Percentiles rank a stretch among this genome's conserved stretches.
phyloP scores from a whole-genome alignment of 2,113 vertebrate genomes.

The Lates calcarifer region DNA sequence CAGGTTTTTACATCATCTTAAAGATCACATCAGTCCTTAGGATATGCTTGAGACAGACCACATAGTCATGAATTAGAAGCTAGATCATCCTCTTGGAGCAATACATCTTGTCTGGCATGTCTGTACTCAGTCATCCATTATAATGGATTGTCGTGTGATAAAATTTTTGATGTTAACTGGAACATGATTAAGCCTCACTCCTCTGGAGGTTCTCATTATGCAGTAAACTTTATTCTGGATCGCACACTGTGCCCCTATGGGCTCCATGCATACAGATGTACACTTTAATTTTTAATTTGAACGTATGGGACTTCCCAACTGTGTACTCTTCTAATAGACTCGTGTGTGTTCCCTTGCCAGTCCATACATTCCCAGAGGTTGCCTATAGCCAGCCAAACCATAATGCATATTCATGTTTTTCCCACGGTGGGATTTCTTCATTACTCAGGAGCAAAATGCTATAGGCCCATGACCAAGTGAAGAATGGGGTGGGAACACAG shows the following conservation, averaged over 20 bases:
- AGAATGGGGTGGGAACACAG: conserved; percentile 22
- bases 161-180: conserved; percentile 48
- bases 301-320: conserved; percentile 32
- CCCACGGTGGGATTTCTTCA: conserved; percentile 42
- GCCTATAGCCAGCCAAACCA: conserved; percentile 27
- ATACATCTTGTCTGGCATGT: conserved; percentile 16
- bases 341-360: conserved; percentile 30
- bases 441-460: conserved; percentile 32
- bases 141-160: conserved; percentile 39
- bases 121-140: conserved; percentile 33
- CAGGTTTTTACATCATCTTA: conserved; percentile 38
- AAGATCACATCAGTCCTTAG: conserved; percentile 57
- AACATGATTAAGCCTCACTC: conserved; percentile 47
- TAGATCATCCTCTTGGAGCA: conserved; percentile 41
- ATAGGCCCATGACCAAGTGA: conserved; percentile 45
- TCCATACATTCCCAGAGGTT: conserved; percentile 50
- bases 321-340: conserved; percentile 42
- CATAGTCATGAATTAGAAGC: conserved; percentile 38
- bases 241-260: conserved; percentile 27
- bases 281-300: conserved; percentile 41
- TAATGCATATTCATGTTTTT: conserved; percentile 52
- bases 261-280: conserved; percentile 39
- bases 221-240: conserved; percentile 22
- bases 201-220: conserved; percentile 46
- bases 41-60: conserved; percentile 30